phyloP scores from a whole-genome alignment of 2,113 vertebrate genomes.

The Brienomyrus longianalis region DNA sequence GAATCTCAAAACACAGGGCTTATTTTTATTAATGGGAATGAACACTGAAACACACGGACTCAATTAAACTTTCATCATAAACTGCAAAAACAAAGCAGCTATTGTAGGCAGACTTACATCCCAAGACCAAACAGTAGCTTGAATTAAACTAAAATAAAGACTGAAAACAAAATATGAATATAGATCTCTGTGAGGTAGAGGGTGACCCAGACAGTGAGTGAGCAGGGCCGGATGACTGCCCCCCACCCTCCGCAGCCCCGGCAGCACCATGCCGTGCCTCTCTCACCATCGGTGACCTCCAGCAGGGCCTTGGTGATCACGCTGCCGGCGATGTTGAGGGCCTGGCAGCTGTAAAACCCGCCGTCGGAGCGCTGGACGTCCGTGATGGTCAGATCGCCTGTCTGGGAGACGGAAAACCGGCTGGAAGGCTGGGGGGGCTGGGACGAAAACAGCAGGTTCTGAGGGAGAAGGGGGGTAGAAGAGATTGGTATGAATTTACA shows the following conservation, averaged over 20 bases:
- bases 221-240: background rate
- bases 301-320: constrained; percentile 96
- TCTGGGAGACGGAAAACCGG: constrained; percentile 93
- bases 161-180: background rate
- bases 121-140: background rate
- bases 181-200: background rate
- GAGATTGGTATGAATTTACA: background rate
- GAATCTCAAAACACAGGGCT: background rate
- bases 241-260: background rate
- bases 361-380: constrained; percentile 84
- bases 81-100: background rate
- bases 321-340: constrained; percentile 94
- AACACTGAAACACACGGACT: background rate
- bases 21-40: background rate
- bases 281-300: constrained; percentile 94
- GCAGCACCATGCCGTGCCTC: background rate
- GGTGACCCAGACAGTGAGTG: background rate
- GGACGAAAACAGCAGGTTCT: constrained; percentile 96
- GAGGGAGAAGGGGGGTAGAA: constrained; percentile 2
- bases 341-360: constrained; percentile 97
- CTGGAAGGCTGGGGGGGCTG: constrained; percentile 91
- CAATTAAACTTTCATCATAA: background rate
- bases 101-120: background rate
- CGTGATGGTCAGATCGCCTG: constrained; percentile 90
- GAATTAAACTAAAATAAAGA: background rate